Evolutionary conservation across 2,113 vertebrate genomes (phyloP).

Genomic region (Sinocyclocheilus maitianheensis): DNA sequence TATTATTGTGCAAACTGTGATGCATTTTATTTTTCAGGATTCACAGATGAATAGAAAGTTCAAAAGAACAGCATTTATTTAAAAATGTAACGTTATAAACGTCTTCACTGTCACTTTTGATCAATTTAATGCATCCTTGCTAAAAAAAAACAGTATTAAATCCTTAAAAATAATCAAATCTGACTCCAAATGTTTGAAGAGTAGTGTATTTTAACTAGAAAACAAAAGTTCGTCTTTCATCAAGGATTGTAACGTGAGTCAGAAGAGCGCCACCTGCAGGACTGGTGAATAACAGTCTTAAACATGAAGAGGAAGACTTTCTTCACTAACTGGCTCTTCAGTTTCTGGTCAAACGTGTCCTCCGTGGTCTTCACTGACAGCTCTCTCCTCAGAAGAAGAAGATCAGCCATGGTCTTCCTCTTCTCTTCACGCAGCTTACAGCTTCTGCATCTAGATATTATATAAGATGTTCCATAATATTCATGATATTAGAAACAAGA

Average conservation of each 20-base stretch:
- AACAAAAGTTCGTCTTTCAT: not conserved
- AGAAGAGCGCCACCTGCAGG: slow-evolving; percentile 54
- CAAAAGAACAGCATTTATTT: too few relatives aligned
- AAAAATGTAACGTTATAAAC: too few relatives aligned
- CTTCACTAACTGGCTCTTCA: slow-evolving; percentile 87
- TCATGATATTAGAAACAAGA: not conserved
- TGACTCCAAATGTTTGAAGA: not conserved
- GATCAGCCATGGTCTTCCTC: slow-evolving; percentile 78
- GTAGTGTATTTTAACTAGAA: too few relatives aligned
- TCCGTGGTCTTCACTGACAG: slow-evolving; percentile 83
- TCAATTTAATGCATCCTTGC: too few relatives aligned
- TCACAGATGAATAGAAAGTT: too few relatives aligned
- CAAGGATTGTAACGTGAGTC: not conserved
- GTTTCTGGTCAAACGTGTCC: slow-evolving; percentile 83
- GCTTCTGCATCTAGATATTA: slow-evolving; percentile 67
- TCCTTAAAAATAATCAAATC: not conserved
- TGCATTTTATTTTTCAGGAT: too few relatives aligned
- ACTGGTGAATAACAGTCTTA: not conserved
- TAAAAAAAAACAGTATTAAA: not conserved
- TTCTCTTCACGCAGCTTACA: slow-evolving; percentile 87
- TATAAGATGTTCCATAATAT: not conserved
- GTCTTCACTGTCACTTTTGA: too few relatives aligned
- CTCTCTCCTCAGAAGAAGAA: slow-evolving; percentile 80
- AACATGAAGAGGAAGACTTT: slow-evolving; percentile 58
- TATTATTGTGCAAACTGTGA: too few relatives aligned